Evolutionary conservation across 1,140 invertebrate genomes (phyloP), one percentile per base, ranked within the genome.

Genomic region (Metaphire vulgaris): DNA sequence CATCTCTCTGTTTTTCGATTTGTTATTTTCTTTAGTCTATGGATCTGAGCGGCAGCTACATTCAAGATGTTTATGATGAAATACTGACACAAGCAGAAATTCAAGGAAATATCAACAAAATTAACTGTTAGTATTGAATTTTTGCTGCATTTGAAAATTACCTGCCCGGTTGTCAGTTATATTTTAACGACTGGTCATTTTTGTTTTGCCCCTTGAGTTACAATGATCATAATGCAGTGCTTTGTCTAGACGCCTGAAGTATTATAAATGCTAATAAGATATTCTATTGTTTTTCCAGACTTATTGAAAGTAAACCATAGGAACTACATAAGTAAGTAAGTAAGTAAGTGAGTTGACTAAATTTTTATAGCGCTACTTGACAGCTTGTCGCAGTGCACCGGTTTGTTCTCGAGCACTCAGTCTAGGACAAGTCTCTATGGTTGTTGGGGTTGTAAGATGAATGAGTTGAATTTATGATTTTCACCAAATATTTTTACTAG

Each of bases 21-120:
- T n/a, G n/a, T n/a, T n/a, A 32, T 33, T 77, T 75, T 78, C 82
- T 87, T 34, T 81, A 90, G 87, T 80, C 83, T 77, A 76, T 92
- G 89, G 83, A 84, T 31, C 83, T 91, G 29, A 91, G 90, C 84
- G 89, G 89, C 70, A 91, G 89, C 82, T 91, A 91, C 81, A 85
- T 91, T 31, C 87, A 90, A 33, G 91, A 92, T 88, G 89, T 89
- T 26, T 92, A 92, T 86, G 91, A 92, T 86, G 91, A 92, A 82
- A 83, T 92, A 67, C 84, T 92, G 21, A 92, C 91, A 29, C 89
- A 90, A 82, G 89, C 89, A 67, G 92, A 93, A 87, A 91, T 93
- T 78, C 92, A 92, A 81, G 91, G 91, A 30, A 89, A 91, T 79
- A 88, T 92, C 69, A 91, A 89, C 79, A 88, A 88, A 80, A 89